Evolutionary conservation across 2,797 vertebrate genomes (phyloP).

Genomic region (Euthynnus affinis): DNA sequence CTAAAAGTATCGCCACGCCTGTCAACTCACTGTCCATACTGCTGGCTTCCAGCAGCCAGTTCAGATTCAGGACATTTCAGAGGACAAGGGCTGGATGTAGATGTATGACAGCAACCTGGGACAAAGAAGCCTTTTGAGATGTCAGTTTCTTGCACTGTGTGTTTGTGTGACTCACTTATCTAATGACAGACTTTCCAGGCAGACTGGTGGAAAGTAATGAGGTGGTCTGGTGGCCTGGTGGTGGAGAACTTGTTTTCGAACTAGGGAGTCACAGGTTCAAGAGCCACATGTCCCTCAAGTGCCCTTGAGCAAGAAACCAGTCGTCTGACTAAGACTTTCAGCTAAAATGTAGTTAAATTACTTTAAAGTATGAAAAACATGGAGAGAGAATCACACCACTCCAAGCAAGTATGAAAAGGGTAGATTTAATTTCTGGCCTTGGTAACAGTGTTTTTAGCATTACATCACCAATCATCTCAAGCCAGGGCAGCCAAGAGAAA

Average conservation of each 20-base stretch:
- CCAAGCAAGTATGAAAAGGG: neutral
- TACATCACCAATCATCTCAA: neutral
- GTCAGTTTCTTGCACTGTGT: conserved; percentile 29
- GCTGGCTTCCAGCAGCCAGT: conserved; percentile 55
- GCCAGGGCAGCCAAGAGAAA: neutral
- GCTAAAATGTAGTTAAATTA: neutral
- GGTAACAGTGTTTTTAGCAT: neutral
- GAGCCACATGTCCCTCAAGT: neutral
- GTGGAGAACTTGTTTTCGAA: neutral
- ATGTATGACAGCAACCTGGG: conserved; percentile 38
- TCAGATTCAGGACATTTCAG: conserved; percentile 54
- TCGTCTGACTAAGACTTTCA: neutral
- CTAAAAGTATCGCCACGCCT: conserved; percentile 63
- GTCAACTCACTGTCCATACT: conserved; percentile 58
- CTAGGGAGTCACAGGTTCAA: neutral
- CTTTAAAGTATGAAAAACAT: neutral
- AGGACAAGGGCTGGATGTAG: conserved; percentile 32
- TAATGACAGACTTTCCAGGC: neutral
- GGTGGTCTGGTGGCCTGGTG: neutral
- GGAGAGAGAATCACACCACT: neutral
- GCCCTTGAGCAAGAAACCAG: neutral
- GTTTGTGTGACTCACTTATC: conserved; percentile 14
- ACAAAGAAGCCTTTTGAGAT: conserved; percentile 29
- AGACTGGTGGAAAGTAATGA: conserved; percentile 15
- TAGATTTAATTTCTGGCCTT: neutral